Evolutionary conservation across 1,140 invertebrate species (phyloP).

Genomic region (Hyles vespertilio): DNA sequence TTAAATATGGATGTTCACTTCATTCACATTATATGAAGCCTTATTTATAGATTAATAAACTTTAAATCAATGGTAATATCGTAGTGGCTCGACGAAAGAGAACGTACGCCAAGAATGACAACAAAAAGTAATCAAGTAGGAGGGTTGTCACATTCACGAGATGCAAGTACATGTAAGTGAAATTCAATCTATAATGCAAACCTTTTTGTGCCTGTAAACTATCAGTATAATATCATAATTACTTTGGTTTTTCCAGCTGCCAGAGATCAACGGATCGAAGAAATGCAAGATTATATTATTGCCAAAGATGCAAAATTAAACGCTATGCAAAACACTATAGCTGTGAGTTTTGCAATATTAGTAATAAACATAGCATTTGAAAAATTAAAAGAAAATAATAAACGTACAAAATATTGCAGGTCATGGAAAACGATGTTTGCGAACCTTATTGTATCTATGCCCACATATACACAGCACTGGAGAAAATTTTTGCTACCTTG

Average conservation of each 20-base stretch:
- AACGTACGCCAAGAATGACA: conserved; percentile 23
- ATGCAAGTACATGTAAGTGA: conserved; percentile 44
- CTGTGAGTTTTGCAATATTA: conserved; percentile 33
- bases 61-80: conserved; percentile 7
- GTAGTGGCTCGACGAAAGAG: conserved; percentile 33
- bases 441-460: conserved; percentile 67
- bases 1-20: neutral
- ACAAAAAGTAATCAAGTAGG: conserved; percentile 39
- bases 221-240: neutral
- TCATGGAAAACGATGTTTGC: conserved; percentile 64
- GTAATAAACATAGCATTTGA: neutral
- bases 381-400: neutral
- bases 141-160: conserved; percentile 22
- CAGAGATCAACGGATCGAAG: conserved; percentile 48
- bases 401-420: conserved; percentile 33
- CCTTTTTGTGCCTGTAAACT: too few relatives aligned
- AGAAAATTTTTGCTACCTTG: conserved; percentile 60
- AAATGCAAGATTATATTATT: conserved; percentile 56
- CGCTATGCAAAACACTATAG: conserved; percentile 65
- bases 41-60: neutral
- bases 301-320: conserved; percentile 62
- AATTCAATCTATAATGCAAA: too few relatives aligned
- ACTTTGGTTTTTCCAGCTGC: conserved; percentile 30
- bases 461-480: conserved; percentile 61
- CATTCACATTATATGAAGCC: neutral